phyloP scores from a whole-genome alignment of 2,113 vertebrate genomes.

The Gymnogyps californianus region DNA sequence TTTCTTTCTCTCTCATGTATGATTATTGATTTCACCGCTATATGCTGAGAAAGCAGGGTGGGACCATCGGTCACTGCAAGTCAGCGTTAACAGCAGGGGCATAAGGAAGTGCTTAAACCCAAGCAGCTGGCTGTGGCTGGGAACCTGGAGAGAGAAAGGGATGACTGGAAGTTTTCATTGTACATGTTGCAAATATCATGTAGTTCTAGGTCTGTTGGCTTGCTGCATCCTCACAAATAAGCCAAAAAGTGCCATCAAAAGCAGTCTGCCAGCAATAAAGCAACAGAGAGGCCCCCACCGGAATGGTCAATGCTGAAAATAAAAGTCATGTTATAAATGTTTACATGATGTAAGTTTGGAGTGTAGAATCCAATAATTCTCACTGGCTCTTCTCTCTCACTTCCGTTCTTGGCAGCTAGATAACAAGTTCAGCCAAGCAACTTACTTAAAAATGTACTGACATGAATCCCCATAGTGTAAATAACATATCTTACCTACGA shows the following conservation, averaged over 20 bases:
- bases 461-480: conserved; percentile 34
- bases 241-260: conserved; percentile 4
- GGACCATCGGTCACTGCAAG: background rate
- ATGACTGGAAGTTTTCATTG: background rate
- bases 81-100: background rate
- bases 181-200: background rate
- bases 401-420: conserved; percentile 60
- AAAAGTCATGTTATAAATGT: conserved; percentile 48
- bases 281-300: background rate
- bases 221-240: background rate
- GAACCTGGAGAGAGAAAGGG: background rate
- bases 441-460: conserved; percentile 55
- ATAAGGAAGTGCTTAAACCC: conserved; percentile 14
- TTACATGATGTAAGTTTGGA: conserved; percentile 57
- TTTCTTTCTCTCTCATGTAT: background rate
- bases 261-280: background rate
- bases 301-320: conserved; percentile 36
- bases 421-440: conserved; percentile 64
- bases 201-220: background rate
- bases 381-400: conserved; percentile 52
- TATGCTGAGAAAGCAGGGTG: conserved; percentile 20
- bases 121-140: background rate
- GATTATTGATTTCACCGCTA: background rate
- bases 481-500: conserved; percentile 57
- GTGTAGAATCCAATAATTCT: conserved; percentile 41